Evolutionary conservation across 2,113 vertebrate species (phyloP), one percentile per base, ranked within the genome.

Genomic region (Arizona elegans): DNA sequence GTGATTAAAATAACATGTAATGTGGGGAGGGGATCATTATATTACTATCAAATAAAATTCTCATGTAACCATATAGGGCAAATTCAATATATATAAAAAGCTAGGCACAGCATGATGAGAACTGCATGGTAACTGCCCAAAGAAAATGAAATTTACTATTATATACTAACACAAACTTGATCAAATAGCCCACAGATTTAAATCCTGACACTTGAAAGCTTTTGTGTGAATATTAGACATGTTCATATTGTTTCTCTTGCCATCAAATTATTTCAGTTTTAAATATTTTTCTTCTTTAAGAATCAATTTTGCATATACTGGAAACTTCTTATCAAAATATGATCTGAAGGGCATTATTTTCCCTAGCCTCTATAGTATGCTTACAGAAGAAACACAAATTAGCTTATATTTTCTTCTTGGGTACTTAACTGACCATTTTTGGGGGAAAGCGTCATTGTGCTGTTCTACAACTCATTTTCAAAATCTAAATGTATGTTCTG

Each of bases 1-100:
- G 75, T 91, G 29, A 96, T 90, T 92, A 96, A 96, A 97, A 87
- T 43, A 2, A 24, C 89, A 88, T 24, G 43, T 94, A 94, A 94
- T 88, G 94, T 95, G 94, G 58, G 2, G 2, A n/a, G 96, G 97
- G 97, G 96, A 98, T 97, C 96, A 97, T 94, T 50, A 89, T 94
- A 96, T 97, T 97, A 97, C 90, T 97, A 89, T 95, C 91, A 12
- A 65, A 65, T 65, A 26, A n/a, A 65, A 65, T 65, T 29, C 0
- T 65, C 26, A 65, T 65, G 8, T 29, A 65, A 29, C 10, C 58
- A 10, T 65, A 29, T 11, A 29, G 26, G 62, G 62, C 9, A 65
- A 65, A 65, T 65, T 65, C 26, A 29, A 58, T 23, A 23, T 58
- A 12, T 65, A 29, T 12, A n/a, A 62, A 65, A 29, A 29, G 3